phyloP scores from a whole-genome alignment of 1,140 invertebrate species.

The Bombyx mandarina region DNA sequence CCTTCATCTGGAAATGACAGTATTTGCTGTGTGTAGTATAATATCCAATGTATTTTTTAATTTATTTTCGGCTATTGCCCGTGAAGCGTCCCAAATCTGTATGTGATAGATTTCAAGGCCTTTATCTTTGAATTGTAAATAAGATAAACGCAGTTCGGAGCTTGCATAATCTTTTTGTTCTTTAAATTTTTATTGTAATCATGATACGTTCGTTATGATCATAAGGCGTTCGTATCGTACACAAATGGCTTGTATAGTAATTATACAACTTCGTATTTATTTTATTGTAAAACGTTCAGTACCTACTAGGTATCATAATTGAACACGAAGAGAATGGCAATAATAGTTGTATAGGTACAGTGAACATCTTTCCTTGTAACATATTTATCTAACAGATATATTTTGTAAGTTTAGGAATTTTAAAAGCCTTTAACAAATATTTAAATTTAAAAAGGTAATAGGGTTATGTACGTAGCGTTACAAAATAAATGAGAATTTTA shows the following conservation, averaged over 20 bases:
- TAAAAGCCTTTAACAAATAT: slow-evolving; percentile 28
- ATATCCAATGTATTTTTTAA: slow-evolving; percentile 32
- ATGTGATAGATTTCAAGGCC: slow-evolving; percentile 63
- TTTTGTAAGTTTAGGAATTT: slow-evolving; percentile 34
- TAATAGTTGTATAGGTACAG: slow-evolving; percentile 53
- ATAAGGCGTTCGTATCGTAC: too few species aligned
- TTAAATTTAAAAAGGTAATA: slow-evolving; percentile 36
- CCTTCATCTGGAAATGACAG: slow-evolving; percentile 40
- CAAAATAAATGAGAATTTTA: slow-evolving; percentile 25
- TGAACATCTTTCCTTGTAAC: slow-evolving; percentile 57
- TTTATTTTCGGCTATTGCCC: slow-evolving; percentile 60
- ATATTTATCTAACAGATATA: slow-evolving; percentile 52
- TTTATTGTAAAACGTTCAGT: slow-evolving; percentile 25
- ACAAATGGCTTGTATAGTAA: slow-evolving; percentile 22
- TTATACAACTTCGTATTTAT: slow-evolving; percentile 44
- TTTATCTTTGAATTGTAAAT: slow-evolving; percentile 61
- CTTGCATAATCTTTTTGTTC: slow-evolving; percentile 38
- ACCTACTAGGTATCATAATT: slow-evolving; percentile 29
- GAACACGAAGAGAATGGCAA: slow-evolving; percentile 55
- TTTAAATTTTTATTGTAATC: slow-evolving; percentile 3
- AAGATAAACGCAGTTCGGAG: slow-evolving; percentile 50
- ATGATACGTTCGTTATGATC: too few species aligned
- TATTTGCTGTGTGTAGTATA: slow-evolving; percentile 31
- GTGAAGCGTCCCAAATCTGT: slow-evolving; percentile 42
- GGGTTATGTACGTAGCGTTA: slow-evolving; percentile 26